Percentiles rank a stretch among this genome's conserved stretches.
phyloP scores from a whole-genome alignment of 2,888 invertebrate species.

The Euzophera pinguis region DNA sequence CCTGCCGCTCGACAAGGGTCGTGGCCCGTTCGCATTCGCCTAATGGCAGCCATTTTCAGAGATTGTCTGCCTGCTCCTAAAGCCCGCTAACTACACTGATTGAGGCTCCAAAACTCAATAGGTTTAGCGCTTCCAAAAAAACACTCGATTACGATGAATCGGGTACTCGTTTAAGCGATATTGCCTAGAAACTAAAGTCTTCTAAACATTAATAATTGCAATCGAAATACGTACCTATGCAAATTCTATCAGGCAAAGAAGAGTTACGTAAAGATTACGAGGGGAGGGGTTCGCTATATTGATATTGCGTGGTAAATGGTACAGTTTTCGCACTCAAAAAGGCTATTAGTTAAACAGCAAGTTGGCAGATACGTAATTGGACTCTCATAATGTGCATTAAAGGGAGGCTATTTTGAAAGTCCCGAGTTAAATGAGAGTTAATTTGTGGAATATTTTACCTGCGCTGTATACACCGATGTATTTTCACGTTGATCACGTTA shows the following conservation, averaged over 20 bases:
- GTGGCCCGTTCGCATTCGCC: slow-evolving; percentile 47
- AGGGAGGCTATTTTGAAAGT: slow-evolving; percentile 31
- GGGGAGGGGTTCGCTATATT: slow-evolving; percentile 5
- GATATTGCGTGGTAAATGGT: slow-evolving; percentile 11
- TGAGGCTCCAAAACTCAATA: slow-evolving; percentile 32
- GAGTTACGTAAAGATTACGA: slow-evolving; percentile 1
- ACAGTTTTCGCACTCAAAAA: slow-evolving; percentile 15
- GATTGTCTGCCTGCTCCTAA: slow-evolving; percentile 47
- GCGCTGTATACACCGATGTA: slow-evolving; percentile 21
- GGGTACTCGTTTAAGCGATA: too few relatives aligned
- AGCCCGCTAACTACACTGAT: slow-evolving; percentile 40
- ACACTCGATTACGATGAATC: slow-evolving; percentile 15
- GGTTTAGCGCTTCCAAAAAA: slow-evolving; percentile 24
- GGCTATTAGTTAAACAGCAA: slow-evolving; percentile 20
- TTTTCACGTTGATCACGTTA: slow-evolving; percentile 28
- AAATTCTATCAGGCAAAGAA: not conserved
- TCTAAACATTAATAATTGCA: too few relatives aligned
- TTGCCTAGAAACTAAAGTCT: too few relatives aligned
- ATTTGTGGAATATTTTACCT: slow-evolving; percentile 23
- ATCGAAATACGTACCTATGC: too few relatives aligned
- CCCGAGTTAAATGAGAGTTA: slow-evolving; percentile 36
- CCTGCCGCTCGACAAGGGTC: slow-evolving; percentile 30
- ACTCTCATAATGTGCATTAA: slow-evolving; percentile 34
- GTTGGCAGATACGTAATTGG: slow-evolving; percentile 29
- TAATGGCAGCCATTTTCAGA: slow-evolving; percentile 61